Evolutionary conservation across 2,113 vertebrate species (phyloP).

Genomic region (Arenaria interpres): DNA sequence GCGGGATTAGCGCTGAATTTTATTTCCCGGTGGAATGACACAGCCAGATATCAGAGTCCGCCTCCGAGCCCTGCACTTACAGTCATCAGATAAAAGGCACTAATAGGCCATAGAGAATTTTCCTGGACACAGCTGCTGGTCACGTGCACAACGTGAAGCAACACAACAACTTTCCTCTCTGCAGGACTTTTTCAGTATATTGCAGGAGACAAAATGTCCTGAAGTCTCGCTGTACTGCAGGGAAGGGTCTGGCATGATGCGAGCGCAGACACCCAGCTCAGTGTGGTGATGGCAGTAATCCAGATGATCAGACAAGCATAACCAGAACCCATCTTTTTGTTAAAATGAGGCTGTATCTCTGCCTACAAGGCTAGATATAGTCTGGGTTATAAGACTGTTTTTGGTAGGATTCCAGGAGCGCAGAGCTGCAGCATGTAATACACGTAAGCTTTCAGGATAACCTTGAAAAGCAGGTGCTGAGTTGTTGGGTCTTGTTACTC

Average conservation of each 20-base stretch:
- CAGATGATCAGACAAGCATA: background rate
- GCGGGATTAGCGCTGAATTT: background rate
- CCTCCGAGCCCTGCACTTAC: background rate
- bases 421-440: background rate
- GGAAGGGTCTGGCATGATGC: background rate
- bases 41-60: background rate
- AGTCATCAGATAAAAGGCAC: background rate
- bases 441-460: background rate
- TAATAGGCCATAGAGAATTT: background rate
- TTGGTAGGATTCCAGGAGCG: background rate
- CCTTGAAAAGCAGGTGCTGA: background rate
- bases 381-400: background rate
- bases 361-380: background rate
- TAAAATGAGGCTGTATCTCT: background rate
- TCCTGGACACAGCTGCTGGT: background rate
- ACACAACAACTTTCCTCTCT: background rate
- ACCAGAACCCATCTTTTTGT: background rate
- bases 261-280: background rate
- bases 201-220: background rate
- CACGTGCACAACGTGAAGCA: rapidly evolving
- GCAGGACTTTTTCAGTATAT: background rate
- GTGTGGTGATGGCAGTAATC: background rate
- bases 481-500: background rate
- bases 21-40: background rate
- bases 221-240: background rate